Base-by-base conservation (phyloP, 2,797 vertebrate genomes). In the Chelidonichthys spinosus region DNA sequence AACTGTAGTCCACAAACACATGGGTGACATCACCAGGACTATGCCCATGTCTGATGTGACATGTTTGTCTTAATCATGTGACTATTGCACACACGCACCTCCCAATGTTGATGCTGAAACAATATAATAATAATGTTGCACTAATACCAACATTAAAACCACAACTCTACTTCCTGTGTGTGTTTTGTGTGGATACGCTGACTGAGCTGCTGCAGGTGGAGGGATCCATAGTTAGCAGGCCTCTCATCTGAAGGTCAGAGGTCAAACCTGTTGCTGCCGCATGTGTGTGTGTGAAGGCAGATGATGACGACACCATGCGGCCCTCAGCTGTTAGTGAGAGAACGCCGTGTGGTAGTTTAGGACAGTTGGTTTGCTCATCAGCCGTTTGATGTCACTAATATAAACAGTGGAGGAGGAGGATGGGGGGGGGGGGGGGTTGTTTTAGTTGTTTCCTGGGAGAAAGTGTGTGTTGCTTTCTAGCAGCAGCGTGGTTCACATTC, bases 311-410 rank as follows among this genome's bases (percentile, higher is more conserved):
- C 87, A 88, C 76, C 40, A 59, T 63, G 75, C 15, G 54, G 76
- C 56, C 82, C 76, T 84, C 92, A 92, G 90, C 91, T 93, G 93
- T 88, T 89, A 84, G 89, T 60, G 72, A 77, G 78, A 85, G 83
- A 72, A 82, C n/a, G 5, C 69, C 72, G 65, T 82, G 75, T 71
- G 60, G 39, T 54, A 3, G 65, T 25, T 25, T 25, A 25, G 25
- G 25, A 25, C 25, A 25, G 25, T 25, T 25, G 25, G 25, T 25
- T 25, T 25, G 25, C 25, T 25, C 25, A 25, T 25, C 25, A 25
- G 25, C 25, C 25, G 25, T 25, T 25, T 25, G 25, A 25, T 25
- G 25, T 25, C 25, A 25, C 25, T 25, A 25, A 25, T 2, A 25
- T 25, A 25, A 25, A 25, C 25, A 25, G 53, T 37, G 43, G 61